Percentiles rank a stretch among this genome's conserved stretches.
Evolutionary conservation across 2,797 vertebrate genomes (phyloP).

Genomic region (Danio choprae): DNA sequence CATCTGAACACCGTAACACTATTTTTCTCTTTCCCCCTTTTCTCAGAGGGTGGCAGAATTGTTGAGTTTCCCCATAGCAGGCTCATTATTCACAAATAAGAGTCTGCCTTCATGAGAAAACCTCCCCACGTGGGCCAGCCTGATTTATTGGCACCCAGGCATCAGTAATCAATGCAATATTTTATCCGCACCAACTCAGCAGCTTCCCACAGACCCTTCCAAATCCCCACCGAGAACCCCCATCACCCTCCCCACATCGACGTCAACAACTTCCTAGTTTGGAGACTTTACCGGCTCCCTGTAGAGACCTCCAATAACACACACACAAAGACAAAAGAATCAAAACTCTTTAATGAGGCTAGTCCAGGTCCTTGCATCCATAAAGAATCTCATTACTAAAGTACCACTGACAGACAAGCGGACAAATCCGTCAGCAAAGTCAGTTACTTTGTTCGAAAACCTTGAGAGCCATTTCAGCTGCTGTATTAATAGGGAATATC

Average conservation of each 20-base stretch:
- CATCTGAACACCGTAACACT: not conserved
- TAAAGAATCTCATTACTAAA: constrained; percentile 5
- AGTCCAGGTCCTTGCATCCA: not conserved
- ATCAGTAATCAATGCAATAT: constrained; percentile 65
- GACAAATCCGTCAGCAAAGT: not conserved
- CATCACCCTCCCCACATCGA: not conserved
- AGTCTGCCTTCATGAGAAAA: constrained; percentile 17
- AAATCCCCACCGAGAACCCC: constrained; percentile 19
- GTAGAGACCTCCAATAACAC: not conserved
- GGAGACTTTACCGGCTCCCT: not conserved
- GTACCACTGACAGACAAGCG: not conserved
- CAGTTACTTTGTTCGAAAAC: not conserved
- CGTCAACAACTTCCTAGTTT: constrained; percentile 6
- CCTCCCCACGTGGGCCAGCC: constrained; percentile 1
- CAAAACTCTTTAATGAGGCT: constrained; percentile 26
- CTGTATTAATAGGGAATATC: not conserved
- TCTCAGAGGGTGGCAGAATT: constrained; percentile 24
- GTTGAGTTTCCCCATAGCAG: constrained; percentile 36
- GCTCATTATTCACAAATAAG: constrained; percentile 44
- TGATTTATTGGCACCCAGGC: constrained; percentile 63
- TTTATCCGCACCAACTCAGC: constrained; percentile 58
- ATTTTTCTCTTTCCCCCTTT: constrained; percentile 13
- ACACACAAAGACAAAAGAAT: not conserved
- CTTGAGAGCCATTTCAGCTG: not conserved
- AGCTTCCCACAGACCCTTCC: constrained; percentile 30